Conservation (phyloP, 2,797 vertebrate species). For the Thalassophryne amazonica region DNA sequence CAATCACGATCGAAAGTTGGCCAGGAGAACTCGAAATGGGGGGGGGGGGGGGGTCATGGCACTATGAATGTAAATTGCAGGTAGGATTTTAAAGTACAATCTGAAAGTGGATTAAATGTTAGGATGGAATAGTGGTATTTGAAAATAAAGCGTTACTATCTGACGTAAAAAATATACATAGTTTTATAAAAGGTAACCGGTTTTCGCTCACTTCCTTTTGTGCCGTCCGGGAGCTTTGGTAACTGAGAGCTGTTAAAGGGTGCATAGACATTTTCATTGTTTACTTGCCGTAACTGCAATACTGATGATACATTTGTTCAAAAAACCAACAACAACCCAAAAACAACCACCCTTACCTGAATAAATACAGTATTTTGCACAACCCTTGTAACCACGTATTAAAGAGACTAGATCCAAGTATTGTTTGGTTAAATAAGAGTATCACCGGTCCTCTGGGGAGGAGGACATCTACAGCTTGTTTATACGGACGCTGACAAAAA, state of each 20-base stretch:
- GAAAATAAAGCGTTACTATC: conserved; percentile 17
- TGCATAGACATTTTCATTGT: conserved; percentile 47
- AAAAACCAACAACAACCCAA: background rate
- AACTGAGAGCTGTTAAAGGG: conserved; percentile 37
- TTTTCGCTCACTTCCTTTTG: conserved; percentile 71
- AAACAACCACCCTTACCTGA: conserved; percentile 52
- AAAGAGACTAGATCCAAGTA: conserved; percentile 60
- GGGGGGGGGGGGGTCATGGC: conserved; percentile 22
- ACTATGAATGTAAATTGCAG: conserved; percentile 31
- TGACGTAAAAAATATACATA: conserved; percentile 44
- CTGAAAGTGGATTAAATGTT: conserved; percentile 27
- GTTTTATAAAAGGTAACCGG: conserved; percentile 42
- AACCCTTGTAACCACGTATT: conserved; percentile 46
- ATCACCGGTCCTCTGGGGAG: conserved; percentile 4
- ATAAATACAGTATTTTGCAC: conserved; percentile 53
- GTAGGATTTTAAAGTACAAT: conserved; percentile 32
- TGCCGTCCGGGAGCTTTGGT: conserved; percentile 70
- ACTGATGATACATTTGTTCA: conserved; percentile 54
- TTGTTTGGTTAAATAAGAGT: conserved; percentile 41
- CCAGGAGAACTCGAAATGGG: conserved; percentile 19
- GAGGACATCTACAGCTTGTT: conserved; percentile 22
- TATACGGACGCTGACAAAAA: conserved; percentile 2
- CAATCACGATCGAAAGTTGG: conserved; percentile 61
- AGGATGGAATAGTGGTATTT: conserved; percentile 12
- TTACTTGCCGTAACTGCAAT: conserved; percentile 56